Evolutionary conservation across 2,797 vertebrate species (phyloP), one percentile per base, ranked within the genome.

Genomic region (Poecilia wingei): DNA sequence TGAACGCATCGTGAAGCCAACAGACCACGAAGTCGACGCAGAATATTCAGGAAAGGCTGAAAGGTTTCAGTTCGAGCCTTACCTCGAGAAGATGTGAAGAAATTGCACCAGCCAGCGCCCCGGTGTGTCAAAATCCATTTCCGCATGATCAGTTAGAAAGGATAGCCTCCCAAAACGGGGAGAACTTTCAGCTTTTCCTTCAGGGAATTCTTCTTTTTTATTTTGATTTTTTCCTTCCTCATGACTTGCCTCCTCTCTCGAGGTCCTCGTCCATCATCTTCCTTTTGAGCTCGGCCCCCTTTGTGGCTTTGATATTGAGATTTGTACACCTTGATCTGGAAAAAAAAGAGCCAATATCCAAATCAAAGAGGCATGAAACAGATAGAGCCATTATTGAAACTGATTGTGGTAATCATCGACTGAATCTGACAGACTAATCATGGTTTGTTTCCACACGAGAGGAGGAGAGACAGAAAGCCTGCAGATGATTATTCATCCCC

Each of bases 381-480:
- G 86, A 90, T 81, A 73, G 78, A 83, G 57, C 80, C 85, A 70
- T 70, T 70, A 70, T 70, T 70, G 68, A 45, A 70, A 43, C 39
- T 70, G 68, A 70, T 70, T 45, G 39, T 70, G 68, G 68, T 70
- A 70, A 72, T 92, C 82, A 79, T 76, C 72, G 77, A 76, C 76
- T 59, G 84, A 85, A 88, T 89, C 85, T 88, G 89, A 92, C 86
- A 87, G 80, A 70, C 79, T 87, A 89, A 89, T 91, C 83, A 82
- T 8, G 68, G 68, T 70, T 70, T 45, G 82, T 88, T 91, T 87
- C 85, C 86, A 82, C 87, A 86, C 68, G 75, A 64, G 45, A 88
- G 75, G 81, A 76, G 86, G 71, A 76, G 45, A 84, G 51, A 77
- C 71, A 86, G 71, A 78, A 39, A 84, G 51, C 72, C 73, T 36